Percentiles rank a stretch among this genome's conserved stretches.
phyloP scores from a whole-genome alignment of 1,140 invertebrate species.

The Cotesia vestalis region DNA sequence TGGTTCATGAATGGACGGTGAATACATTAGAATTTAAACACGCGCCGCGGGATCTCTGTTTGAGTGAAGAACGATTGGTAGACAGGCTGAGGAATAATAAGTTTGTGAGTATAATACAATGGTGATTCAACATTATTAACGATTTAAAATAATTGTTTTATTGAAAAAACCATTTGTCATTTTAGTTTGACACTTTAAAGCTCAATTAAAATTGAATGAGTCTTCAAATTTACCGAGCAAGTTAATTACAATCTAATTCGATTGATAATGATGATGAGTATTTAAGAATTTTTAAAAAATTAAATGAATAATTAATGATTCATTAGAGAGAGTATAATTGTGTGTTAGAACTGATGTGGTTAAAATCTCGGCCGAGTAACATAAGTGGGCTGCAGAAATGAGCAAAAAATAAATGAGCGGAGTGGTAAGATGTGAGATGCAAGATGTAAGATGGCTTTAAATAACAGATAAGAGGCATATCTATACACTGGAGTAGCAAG shows the following conservation, averaged over 20 bases:
- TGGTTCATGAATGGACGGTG: slow-evolving; percentile 37
- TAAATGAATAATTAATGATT: too few relatives aligned
- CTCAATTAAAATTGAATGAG: neutral
- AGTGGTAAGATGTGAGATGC: neutral
- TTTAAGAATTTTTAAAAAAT: too few relatives aligned
- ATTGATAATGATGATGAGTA: too few relatives aligned
- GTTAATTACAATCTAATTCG: too few relatives aligned
- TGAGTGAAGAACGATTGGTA: slow-evolving; percentile 5
- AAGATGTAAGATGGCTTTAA: neutral
- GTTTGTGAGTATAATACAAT: neutral
- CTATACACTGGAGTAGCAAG: neutral
- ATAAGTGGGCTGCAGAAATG: too few relatives aligned
- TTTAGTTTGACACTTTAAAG: neutral
- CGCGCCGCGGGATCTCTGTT: slow-evolving; percentile 22
- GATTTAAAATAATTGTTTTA: neutral
- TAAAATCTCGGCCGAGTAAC: too few relatives aligned
- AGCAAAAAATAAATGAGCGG: too few relatives aligned
- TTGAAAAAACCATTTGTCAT: slow-evolving; percentile 5
- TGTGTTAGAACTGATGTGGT: too few relatives aligned
- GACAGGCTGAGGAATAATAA: neutral
- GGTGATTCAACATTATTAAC: slow-evolving; percentile 25
- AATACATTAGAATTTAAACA: slow-evolving; percentile 53
- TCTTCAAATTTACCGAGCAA: too few relatives aligned
- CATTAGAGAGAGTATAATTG: too few relatives aligned
- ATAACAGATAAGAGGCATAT: neutral